Evolutionary conservation across 2,113 vertebrate genomes (phyloP).

Genomic region (Rhabdornis inornatus): DNA sequence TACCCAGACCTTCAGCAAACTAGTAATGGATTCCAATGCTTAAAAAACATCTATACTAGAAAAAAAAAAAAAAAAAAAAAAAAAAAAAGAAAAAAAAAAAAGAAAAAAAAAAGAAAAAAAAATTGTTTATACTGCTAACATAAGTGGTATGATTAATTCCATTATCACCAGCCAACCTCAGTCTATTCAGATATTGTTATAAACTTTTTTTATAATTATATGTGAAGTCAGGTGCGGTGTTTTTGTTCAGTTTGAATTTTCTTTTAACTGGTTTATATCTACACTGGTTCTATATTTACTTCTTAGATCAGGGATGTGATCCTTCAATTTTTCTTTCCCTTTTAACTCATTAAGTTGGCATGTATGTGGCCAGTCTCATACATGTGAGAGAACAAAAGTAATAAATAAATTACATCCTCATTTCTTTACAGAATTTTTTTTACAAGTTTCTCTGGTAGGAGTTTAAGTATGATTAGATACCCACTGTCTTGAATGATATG

Average conservation of each 20-base stretch:
- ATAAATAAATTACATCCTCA: neutral
- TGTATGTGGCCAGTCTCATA: fast-evolving
- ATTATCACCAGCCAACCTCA: neutral
- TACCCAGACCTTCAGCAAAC: neutral
- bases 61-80: neutral
- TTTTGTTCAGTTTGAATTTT: neutral
- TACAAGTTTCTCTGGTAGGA: neutral
- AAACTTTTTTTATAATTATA: neutral
- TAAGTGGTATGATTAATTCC: neutral
- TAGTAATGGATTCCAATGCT: neutral
- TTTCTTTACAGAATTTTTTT: neutral
- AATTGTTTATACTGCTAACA: neutral
- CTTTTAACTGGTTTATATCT: neutral
- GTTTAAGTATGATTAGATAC: neutral
- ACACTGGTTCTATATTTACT: neutral
- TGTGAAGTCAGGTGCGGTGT: fast-evolving
- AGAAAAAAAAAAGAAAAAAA: neutral
- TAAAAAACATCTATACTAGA: neutral
- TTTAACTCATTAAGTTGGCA: neutral
- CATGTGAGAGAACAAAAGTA: neutral
- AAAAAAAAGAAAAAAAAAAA: neutral
- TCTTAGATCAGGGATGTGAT: neutral
- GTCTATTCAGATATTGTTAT: neutral
- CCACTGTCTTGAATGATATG: neutral
- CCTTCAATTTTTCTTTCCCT: neutral